phyloP scores from a whole-genome alignment of 2,888 invertebrate genomes.

The Argyresthia albistria region DNA sequence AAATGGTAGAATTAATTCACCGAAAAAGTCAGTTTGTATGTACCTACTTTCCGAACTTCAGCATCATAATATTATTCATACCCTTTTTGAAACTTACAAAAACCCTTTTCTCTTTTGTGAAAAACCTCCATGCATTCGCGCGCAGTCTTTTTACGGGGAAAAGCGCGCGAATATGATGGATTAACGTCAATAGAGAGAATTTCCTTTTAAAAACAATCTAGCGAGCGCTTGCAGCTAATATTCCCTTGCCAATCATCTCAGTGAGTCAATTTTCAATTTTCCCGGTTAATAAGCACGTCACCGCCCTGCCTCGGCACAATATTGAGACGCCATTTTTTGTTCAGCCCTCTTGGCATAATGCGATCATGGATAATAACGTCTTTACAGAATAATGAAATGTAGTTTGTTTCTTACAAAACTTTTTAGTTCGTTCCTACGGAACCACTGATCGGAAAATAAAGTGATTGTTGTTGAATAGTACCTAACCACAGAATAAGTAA shows the following conservation, averaged over 20 bases:
- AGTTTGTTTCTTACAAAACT: no score
- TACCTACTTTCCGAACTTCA: neutral
- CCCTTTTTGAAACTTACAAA: no score
- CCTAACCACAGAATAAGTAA: no score
- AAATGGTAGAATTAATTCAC: no score
- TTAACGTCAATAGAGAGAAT: constrained; percentile 46
- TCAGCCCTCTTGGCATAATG: neutral
- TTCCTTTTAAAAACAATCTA: constrained; percentile 38
- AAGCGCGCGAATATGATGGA: constrained; percentile 46
- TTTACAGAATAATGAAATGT: neutral
- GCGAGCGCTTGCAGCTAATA: constrained; percentile 54
- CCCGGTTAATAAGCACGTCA: constrained; percentile 66
- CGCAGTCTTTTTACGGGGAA: constrained; percentile 9
- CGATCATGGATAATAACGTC: neutral
- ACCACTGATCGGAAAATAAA: no score
- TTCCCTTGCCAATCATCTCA: constrained; percentile 67
- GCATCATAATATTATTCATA: constrained; percentile 4
- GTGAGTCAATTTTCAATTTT: constrained; percentile 68
- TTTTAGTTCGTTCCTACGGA: no score
- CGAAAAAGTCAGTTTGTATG: no score
- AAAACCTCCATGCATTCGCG: constrained; percentile 11
- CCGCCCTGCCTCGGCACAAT: constrained; percentile 44
- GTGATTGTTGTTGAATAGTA: no score
- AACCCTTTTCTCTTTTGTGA: neutral
- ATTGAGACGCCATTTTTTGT: constrained; percentile 18